These are phyloP conservation scores for Ahaetulla prasina DNA, from an alignment of 2,113 vertebrate genomes.

Conservation along the genomic window DNA sequence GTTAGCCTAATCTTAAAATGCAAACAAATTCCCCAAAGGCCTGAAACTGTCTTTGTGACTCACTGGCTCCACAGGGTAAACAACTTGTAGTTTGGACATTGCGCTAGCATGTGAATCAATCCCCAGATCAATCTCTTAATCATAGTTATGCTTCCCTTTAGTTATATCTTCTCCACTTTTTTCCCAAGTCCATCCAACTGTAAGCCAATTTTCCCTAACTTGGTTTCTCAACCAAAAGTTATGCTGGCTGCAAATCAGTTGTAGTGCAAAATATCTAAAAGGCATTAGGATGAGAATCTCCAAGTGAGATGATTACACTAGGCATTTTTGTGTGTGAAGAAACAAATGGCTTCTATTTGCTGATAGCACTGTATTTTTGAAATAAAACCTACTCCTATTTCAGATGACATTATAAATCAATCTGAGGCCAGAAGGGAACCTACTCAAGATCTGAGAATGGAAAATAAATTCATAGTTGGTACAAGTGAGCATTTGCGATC, in stretches of 20 bases:
- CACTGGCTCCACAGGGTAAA: not conserved
- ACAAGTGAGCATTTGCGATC: not conserved
- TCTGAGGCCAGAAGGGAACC: slow-evolving; percentile 12
- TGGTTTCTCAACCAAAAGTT: not conserved
- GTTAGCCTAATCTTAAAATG: not conserved
- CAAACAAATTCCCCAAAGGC: not conserved
- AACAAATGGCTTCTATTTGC: not conserved
- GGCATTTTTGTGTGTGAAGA: not conserved
- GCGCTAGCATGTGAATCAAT: not conserved
- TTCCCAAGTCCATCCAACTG: not conserved
- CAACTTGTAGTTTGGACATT: not conserved
- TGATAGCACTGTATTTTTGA: not conserved
- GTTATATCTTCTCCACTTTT: not conserved
- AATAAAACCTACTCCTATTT: not conserved
- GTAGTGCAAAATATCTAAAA: not conserved
- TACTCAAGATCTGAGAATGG: slow-evolving; percentile 17
- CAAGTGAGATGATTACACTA: not conserved
- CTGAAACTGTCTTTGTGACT: not conserved
- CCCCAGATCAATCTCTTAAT: not conserved
- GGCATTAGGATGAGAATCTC: not conserved
- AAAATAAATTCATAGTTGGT: slow-evolving; percentile 4
- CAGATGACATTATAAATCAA: not conserved
- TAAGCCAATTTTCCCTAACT: not conserved
- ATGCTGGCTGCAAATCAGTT: not conserved
- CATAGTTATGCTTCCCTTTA: not conserved